phyloP scores from a whole-genome alignment of 2,888 invertebrate genomes.

The Lucinisca nassula region DNA sequence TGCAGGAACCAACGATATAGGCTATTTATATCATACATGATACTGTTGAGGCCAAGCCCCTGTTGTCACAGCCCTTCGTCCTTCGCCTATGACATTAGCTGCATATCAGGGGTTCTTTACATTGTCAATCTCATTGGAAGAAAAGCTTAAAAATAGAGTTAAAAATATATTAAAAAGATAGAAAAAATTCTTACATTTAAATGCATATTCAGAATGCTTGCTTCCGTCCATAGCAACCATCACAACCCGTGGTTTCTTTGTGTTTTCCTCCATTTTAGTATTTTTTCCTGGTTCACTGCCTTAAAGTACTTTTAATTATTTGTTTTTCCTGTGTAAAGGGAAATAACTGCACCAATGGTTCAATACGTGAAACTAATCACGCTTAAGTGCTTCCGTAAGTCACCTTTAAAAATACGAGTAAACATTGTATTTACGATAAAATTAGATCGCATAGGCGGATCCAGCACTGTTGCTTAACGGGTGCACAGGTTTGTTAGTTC shows the following conservation, averaged over 20 bases:
- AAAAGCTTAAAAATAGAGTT: background rate
- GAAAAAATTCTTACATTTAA: slow-evolving; percentile 58
- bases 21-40: no score
- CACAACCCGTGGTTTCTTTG: slow-evolving; percentile 24
- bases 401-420: background rate
- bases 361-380: background rate
- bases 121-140: no score
- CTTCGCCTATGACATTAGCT: no score
- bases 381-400: background rate
- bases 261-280: background rate
- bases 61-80: no score
- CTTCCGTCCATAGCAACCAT: slow-evolving; percentile 67
- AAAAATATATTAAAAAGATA: background rate
- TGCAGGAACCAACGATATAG: no score
- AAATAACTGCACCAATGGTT: background rate
- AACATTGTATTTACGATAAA: background rate
- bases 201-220: slow-evolving; percentile 61
- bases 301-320: no score
- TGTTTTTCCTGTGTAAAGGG: slow-evolving; percentile 6
- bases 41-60: no score
- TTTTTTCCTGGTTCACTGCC: no score
- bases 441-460: background rate
- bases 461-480: no score
- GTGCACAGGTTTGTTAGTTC: no score
- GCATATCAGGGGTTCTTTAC: no score